Base-by-base conservation (phyloP, 2,888 invertebrate genomes). In the Thalpophila matura region DNA sequence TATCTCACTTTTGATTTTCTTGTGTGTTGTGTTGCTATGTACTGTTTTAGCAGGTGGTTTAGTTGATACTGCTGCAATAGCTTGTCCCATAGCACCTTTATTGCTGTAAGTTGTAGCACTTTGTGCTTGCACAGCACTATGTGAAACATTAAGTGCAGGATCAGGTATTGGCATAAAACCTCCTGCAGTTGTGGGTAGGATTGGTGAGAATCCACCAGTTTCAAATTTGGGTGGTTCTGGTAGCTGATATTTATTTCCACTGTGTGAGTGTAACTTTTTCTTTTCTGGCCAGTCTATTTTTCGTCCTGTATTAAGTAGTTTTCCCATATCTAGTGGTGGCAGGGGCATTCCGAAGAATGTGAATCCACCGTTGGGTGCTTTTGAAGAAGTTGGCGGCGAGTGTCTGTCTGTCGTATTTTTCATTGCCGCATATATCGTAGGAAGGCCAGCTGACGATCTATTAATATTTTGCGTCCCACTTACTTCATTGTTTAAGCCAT, bases 341-440 rank as follows among this genome's bases (percentile, higher is more conserved):
- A 98, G 86, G 0, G 98, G 98, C 84, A 98, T 96, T 0, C 98
- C 98, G 82, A 98, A 98, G 84, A 98, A 98, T 12, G 98, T 98
- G 75, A 98, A 98, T 1, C 97, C 96, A 66, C 96, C 96, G 1
- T 80, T 86, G 0, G 96, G 96, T 0, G 96, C 94, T 29, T 93
- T 94, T 31, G 90, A 87, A 53, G 92, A 86, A 16, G 87, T 55
- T 43, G 74, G 54, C 43, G 74, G 54, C 12, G 82, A 91, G 70
- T 92, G 92, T 50, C 93, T 89, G 16, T 83, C 81, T 6, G 86
- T 86, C 22, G 77, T 80, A 62, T 91, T 93, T 71, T 91, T 91
- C 72, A 89, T 90, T 50, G 85, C 86, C 10, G 89, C 88, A 63
- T 90, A 90, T 58, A 91, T 73, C 20, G 96, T 97, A 0, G 97